A percentile compares a stretch with the other conserved stretches of the same genome.
Conservation (phyloP, 2,797 vertebrate species). For the Meriones psammophilus region DNA sequence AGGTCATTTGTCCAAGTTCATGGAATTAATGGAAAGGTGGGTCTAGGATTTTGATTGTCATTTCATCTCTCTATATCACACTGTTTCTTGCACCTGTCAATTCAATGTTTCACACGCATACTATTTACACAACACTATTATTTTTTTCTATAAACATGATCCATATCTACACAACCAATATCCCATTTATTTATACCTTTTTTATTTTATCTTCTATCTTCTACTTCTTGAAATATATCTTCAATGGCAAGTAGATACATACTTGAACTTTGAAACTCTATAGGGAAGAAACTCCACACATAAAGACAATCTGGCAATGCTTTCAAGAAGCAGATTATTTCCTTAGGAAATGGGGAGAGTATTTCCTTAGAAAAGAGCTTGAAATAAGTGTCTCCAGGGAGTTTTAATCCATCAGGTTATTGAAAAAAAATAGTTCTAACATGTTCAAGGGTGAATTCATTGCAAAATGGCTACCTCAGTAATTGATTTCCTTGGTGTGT, state of each 20-base stretch:
- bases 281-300: conserved; percentile 21
- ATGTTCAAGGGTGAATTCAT: not conserved
- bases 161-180: not conserved
- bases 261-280: conserved; percentile 10
- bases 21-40: not conserved
- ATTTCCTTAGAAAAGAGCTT: not conserved
- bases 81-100: not conserved
- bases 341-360: not conserved
- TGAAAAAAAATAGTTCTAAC: not conserved
- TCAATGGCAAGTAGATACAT: conserved; percentile 9
- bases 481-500: not conserved
- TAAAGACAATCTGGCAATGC: not conserved
- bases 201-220: conserved; percentile 10
- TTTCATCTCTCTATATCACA: not conserved
- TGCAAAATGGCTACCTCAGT: not conserved
- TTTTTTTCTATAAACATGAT: not conserved
- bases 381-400: not conserved
- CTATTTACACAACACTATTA: not conserved
- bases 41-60: not conserved
- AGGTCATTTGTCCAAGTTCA: conserved; percentile 42
- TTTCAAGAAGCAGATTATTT: not conserved
- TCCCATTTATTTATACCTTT: not conserved
- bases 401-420: not conserved
- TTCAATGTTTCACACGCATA: not conserved
- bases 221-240: conserved; percentile 1